A percentile compares a stretch with the other conserved stretches of the same genome.
Conservation (phyloP, 1,140 invertebrate genomes). For the Manduca sexta region DNA sequence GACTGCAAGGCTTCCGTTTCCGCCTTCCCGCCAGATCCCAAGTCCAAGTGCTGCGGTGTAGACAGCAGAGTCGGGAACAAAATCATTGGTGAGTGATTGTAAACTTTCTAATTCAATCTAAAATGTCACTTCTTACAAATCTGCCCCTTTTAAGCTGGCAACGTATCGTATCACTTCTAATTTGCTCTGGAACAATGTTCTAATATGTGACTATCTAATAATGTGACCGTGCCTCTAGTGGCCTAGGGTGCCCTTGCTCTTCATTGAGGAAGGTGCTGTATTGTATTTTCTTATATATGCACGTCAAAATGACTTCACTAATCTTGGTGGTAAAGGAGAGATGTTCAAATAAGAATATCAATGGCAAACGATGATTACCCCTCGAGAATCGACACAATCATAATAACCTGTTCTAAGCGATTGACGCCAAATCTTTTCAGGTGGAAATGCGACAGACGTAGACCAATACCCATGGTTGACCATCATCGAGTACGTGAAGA, state of each 20-base stretch:
- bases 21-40: constrained; percentile 22
- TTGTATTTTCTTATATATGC: neutral
- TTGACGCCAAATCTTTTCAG: too few relatives aligned
- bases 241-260: neutral
- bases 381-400: too few relatives aligned
- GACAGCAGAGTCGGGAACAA: constrained; percentile 26
- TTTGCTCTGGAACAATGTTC: too few relatives aligned
- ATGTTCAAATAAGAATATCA: neutral
- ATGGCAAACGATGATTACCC: neutral
- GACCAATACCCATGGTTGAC: constrained; percentile 50
- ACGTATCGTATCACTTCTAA: too few relatives aligned
- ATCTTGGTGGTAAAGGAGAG: neutral
- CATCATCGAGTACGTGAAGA: constrained; percentile 44
- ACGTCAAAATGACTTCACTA: neutral
- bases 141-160: too few relatives aligned
- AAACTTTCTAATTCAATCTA: too few relatives aligned
- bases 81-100: constrained; percentile 30
- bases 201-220: too few relatives aligned
- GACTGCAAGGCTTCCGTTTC: neutral
- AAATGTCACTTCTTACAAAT: too few relatives aligned
- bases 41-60: constrained; percentile 31
- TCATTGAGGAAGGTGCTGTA: neutral
- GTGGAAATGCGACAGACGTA: constrained; percentile 34
- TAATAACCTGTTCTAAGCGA: too few relatives aligned
- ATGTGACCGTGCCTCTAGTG: too few relatives aligned